Base-by-base conservation (phyloP, 2,888 invertebrate species). In the Tholera decimalis region DNA sequence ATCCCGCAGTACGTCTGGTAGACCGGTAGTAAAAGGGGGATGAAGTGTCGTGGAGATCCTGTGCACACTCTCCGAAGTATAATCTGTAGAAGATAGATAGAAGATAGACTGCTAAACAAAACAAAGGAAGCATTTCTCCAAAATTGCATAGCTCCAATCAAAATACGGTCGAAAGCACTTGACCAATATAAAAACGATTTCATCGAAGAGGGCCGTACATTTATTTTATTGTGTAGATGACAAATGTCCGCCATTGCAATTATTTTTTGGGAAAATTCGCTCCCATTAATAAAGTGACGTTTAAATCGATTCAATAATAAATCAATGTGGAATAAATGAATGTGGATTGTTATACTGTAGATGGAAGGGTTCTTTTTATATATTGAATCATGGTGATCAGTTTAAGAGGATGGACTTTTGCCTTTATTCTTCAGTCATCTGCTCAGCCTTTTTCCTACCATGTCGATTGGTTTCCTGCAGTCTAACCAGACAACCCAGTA, bases 181-280 rank as follows among this genome's bases (percentile, higher is more conserved):
- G 41, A 66, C 72, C 72, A 33, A 43, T 26, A 35, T 62, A 28
- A 65, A 61, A 28, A 35, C 53, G 20, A 51, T 47, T 72, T 62
- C 8, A 47, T 35, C 22, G 18, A 7, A 15, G 7, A 62, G n/a
- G n/a, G 15, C 35, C 63, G 41, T 22, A 70, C 33, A 65, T 65
- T 70, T 33, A 71, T 65, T 60, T 33, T 18, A 62, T 47, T 61
- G 33, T 22, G 30, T 20, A 47, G 18, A 72, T 66, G 72, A 72
- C 41, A 72, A 72, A 66, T 47, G 33, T 33, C 15, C 9, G 28
- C 33, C 72, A 47, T 9, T 62, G 72, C 47, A 72, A 62, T 65
- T 2, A 2, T 47, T 72, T 47, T 61, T 66, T 20, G 13, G 22
- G 33, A 24, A 61, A 62, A 72, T 30, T 2, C 41, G 28, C 35